These are phyloP conservation scores for Anoplopoma fimbria DNA, from an alignment of 2,113 vertebrate genomes.

Conservation along the genomic window DNA sequence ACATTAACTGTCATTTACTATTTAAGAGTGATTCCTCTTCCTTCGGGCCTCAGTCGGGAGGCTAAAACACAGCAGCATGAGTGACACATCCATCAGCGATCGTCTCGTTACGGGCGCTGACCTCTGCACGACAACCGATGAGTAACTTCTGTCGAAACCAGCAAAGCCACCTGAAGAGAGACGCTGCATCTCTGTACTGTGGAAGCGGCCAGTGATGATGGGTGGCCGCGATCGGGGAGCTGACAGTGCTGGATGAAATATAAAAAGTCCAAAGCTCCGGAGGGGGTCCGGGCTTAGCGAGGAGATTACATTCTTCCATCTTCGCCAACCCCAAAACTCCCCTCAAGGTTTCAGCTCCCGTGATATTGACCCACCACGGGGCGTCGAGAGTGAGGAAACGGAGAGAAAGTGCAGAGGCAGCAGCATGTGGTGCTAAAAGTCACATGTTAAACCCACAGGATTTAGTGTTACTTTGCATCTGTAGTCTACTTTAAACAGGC, in stretches of 20 bases:
- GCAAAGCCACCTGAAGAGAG: constrained; percentile 24
- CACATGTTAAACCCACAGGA: constrained; percentile 8
- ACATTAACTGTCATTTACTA: constrained; percentile 18
- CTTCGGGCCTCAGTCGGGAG: not conserved
- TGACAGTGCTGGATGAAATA: constrained; percentile 64
- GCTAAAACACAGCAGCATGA: not conserved
- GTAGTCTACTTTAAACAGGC: too few relatives aligned
- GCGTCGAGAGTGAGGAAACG: constrained; percentile 31
- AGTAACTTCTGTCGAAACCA: constrained; percentile 26
- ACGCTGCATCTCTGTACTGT: not conserved
- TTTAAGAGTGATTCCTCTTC: constrained; percentile 4
- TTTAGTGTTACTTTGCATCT: constrained; percentile 13
- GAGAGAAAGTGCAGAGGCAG: constrained; percentile 36
- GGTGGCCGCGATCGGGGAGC: constrained; percentile 32
- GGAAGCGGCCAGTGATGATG: constrained; percentile 20
- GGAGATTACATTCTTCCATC: constrained; percentile 74
- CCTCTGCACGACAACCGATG: constrained; percentile 22
- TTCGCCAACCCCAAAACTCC: not conserved
- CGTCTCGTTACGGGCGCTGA: constrained; percentile 11
- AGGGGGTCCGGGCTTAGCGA: constrained; percentile 58
- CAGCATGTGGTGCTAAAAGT: constrained; percentile 17
- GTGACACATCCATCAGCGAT: constrained; percentile 12
- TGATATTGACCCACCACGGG: constrained; percentile 64
- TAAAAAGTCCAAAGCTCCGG: constrained; percentile 52
- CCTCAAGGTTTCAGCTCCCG: constrained; percentile 37